Evolutionary conservation across 2,888 invertebrate species (phyloP).

Genomic region (Diploptera punctata): DNA sequence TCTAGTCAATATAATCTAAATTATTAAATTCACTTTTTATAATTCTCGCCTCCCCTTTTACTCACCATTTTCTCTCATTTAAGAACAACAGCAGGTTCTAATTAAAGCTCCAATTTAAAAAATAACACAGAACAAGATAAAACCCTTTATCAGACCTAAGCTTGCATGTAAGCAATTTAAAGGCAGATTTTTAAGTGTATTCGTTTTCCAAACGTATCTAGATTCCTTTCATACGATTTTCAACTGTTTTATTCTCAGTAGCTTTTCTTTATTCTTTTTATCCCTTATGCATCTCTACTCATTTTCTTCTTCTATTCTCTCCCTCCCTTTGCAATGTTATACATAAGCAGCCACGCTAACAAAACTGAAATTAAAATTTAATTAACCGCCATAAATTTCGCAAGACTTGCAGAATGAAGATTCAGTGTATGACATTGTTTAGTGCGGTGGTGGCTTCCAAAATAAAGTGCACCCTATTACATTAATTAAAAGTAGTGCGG

Average conservation of each 20-base stretch:
- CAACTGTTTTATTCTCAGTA: background rate
- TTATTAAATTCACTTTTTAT: background rate
- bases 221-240: slow-evolving; percentile 3
- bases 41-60: background rate
- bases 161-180: slow-evolving; percentile 4
- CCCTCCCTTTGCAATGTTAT: slow-evolving; percentile 13
- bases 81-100: background rate
- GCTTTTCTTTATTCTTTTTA: slow-evolving; percentile 13
- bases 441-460: slow-evolving; percentile 46
- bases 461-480: slow-evolving; percentile 54
- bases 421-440: slow-evolving; percentile 57
- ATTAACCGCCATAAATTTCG: slow-evolving; percentile 56
- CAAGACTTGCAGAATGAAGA: slow-evolving; percentile 54
- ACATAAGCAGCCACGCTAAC: slow-evolving; percentile 42
- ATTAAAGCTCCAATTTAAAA: slow-evolving; percentile 1
- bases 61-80: background rate
- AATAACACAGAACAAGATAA: background rate
- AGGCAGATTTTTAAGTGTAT: background rate
- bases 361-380: slow-evolving; percentile 55
- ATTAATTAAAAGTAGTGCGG: slow-evolving; percentile 55
- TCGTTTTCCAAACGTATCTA: background rate
- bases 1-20: background rate
- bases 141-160: slow-evolving; percentile 1
- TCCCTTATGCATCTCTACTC: background rate
- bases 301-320: slow-evolving; percentile 3